These are phyloP conservation scores for Rattus norvegicus DNA, from an alignment of 2,113 vertebrate genomes.

Conservation along the genomic window DNA sequence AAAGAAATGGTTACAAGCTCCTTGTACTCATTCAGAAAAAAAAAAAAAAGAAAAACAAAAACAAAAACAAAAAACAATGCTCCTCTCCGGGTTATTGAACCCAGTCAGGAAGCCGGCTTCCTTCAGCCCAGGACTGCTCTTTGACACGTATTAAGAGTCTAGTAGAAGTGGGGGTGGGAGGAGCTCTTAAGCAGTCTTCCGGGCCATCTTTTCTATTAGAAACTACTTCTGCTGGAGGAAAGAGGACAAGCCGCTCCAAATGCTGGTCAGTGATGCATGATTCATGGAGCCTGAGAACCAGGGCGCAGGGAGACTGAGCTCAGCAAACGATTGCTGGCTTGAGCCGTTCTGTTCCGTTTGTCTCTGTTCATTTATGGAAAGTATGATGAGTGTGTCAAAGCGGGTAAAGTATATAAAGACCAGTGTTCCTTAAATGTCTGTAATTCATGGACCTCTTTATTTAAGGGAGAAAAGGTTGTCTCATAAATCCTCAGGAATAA, in stretches of 20 bases:
- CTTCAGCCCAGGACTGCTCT: neutral
- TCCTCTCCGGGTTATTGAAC: slow-evolving; percentile 26
- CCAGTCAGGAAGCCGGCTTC: slow-evolving; percentile 59
- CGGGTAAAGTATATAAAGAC: slow-evolving; percentile 43
- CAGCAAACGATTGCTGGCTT: slow-evolving; percentile 5
- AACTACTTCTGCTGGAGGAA: neutral
- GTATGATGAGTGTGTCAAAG: slow-evolving; percentile 24
- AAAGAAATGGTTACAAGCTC: slow-evolving; percentile 39
- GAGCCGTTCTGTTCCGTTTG: neutral
- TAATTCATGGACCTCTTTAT: slow-evolving; percentile 53
- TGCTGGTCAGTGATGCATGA: neutral
- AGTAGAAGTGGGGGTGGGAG: neutral
- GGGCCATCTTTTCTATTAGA: neutral
- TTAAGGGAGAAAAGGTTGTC: slow-evolving; percentile 36
- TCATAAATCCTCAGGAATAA: slow-evolving; percentile 18
- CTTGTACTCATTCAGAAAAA: slow-evolving; percentile 56
- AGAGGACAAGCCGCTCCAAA: neutral
- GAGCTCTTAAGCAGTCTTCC: neutral
- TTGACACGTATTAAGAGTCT: neutral
- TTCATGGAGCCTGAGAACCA: neutral
- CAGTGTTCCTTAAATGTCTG: slow-evolving; percentile 22
- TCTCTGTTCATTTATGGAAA: neutral
- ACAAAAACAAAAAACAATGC: neutral
- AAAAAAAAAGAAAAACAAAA: no score
- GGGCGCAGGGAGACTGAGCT: neutral